Evolutionary conservation across 2,797 vertebrate genomes (phyloP), one percentile per base, ranked within the genome.

Genomic region (Neopelma chrysocephalum): DNA sequence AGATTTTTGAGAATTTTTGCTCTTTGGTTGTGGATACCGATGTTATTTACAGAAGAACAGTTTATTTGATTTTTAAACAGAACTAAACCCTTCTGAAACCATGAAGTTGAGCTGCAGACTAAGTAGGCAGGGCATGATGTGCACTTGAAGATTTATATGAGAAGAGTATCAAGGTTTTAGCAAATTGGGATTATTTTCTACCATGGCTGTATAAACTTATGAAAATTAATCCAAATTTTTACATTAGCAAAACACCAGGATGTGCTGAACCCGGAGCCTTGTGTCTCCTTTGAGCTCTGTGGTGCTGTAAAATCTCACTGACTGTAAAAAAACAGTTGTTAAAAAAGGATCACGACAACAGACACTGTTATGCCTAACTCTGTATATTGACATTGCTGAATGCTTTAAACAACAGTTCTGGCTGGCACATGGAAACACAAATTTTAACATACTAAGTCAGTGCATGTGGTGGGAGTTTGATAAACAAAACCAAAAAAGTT

Each of bases 51-150:
- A 85, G 51, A 38, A 84, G 42, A 77, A 61, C 10, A 56, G 92
- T 87, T 96, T 96, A 87, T 92, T 58, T 77, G 68, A 73, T 68
- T 85, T 92, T 89, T 94, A 93, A 94, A 94, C 84, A 91, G 82
- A 73, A 48, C 62, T 34, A 86, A 95, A 56, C 64, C 42, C 45
- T 79, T 82, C 56, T 70, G 50, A 57, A 75, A 45, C 60, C 71
- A 68, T 75, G 12, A 48, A 90, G 83, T 69, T 57, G 81, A 86
- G 85, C 66, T 84, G 65, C 80, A 87, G 68, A 27, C 54, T 45
- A 36, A 31, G 36, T 60, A 76, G 71, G 47, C 51, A 81, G 80
- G 60, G 12, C 26, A 25, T 3, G 29, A 64, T 26, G 32, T 60
- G 31, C 68, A 25, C 29, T 66, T 21, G 51, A 21, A 27, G 26